Conservation (phyloP, 2,113 vertebrate species). For the Chlorocebus sabaeus region DNA sequence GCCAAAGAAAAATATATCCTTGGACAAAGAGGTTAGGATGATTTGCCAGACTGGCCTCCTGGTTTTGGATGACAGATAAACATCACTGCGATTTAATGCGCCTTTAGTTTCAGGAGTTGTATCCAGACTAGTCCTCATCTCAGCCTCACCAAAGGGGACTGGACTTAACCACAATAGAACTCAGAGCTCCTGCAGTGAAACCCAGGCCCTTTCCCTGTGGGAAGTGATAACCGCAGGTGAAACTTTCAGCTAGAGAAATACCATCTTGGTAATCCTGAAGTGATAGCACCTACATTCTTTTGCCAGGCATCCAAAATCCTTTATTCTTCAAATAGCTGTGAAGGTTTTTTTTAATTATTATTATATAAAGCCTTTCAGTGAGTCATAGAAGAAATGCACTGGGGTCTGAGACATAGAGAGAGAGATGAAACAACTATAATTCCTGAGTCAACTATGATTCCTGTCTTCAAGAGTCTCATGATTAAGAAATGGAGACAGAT, state of each 20-base stretch:
- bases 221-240: background rate
- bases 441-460: background rate
- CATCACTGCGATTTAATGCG: background rate
- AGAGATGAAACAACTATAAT: background rate
- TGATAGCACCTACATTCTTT: background rate
- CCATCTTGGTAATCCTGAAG: background rate
- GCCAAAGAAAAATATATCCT: background rate
- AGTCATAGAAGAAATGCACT: background rate
- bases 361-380: background rate
- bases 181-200: background rate
- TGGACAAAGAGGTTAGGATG: background rate
- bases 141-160: background rate
- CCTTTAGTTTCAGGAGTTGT: background rate
- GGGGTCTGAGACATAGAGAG: background rate
- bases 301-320: background rate
- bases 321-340: background rate
- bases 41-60: background rate
- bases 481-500: background rate
- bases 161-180: background rate
- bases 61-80: background rate
- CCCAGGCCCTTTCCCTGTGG: background rate
- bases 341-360: background rate
- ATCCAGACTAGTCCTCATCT: background rate
- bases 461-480: background rate
- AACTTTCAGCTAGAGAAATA: background rate